These are phyloP conservation scores for Lydus trimaculatus DNA, from an alignment of 2,888 invertebrate genomes.

Conservation along the genomic window DNA sequence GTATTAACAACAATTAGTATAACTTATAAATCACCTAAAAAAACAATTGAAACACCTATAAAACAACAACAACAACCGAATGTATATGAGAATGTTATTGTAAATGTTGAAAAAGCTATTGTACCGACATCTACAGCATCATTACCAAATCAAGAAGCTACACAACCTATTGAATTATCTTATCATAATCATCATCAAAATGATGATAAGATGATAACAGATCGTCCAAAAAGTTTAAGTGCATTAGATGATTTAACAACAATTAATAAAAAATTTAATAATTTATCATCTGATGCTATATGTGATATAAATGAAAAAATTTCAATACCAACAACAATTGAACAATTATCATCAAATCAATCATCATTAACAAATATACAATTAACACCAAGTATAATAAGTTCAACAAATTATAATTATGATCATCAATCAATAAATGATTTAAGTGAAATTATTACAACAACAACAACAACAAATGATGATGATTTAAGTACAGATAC, in stretches of 20 bases:
- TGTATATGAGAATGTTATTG: slow-evolving; percentile 67
- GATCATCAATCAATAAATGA: slow-evolving; percentile 44
- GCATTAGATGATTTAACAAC: slow-evolving; percentile 49
- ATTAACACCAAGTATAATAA: slow-evolving; percentile 48
- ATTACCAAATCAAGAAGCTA: slow-evolving; percentile 67
- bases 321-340: slow-evolving; percentile 29
- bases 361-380: slow-evolving; percentile 50
- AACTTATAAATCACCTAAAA: slow-evolving; percentile 72
- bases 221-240: slow-evolving; percentile 56
- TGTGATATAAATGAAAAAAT: slow-evolving; percentile 50
- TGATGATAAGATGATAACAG: slow-evolving; percentile 26
- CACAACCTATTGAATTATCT: slow-evolving; percentile 59
- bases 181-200: slow-evolving; percentile 31
- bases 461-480: slow-evolving; percentile 31
- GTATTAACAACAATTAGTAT: slow-evolving; percentile 77
- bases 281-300: slow-evolving; percentile 49
- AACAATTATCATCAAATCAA: slow-evolving; percentile 36
- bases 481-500: slow-evolving; percentile 54
- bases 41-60: slow-evolving; percentile 50
- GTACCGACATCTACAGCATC: slow-evolving; percentile 66
- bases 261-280: slow-evolving; percentile 43
- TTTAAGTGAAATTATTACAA: slow-evolving; percentile 54
- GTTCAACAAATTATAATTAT: slow-evolving; percentile 45
- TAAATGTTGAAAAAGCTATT: slow-evolving; percentile 63
- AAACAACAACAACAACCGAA: slow-evolving; percentile 47